phyloP scores from a whole-genome alignment of 2,113 vertebrate species.

The Melozone crissalis region DNA sequence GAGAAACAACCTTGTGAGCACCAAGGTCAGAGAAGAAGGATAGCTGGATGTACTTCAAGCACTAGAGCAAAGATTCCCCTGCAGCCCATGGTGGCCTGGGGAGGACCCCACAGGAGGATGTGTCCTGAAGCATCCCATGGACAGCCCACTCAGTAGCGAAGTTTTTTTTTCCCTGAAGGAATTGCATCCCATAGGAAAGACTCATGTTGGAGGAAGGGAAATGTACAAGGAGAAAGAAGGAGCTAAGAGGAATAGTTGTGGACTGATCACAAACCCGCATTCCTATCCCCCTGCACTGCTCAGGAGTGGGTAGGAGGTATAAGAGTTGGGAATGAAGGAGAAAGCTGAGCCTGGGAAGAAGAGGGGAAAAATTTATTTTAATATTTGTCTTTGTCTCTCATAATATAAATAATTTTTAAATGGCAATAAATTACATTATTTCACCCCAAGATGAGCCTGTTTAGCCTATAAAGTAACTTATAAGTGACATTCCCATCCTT shows the following conservation, averaged over 20 bases:
- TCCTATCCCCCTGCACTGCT: neutral
- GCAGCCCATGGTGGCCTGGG: rapidly evolving
- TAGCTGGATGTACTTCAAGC: rapidly evolving
- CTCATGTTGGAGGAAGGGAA: neutral
- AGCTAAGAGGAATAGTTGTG: neutral
- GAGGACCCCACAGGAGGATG: neutral
- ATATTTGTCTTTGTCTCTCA: neutral
- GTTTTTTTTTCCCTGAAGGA: neutral
- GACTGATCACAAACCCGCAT: neutral
- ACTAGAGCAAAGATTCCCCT: neutral
- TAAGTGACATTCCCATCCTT: neutral
- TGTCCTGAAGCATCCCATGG: neutral
- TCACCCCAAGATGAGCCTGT: neutral
- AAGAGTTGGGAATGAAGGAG: neutral
- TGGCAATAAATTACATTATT: neutral
- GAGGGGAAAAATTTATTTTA: neutral
- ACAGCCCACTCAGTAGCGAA: neutral
- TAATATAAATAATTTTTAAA: neutral
- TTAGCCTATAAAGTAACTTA: neutral
- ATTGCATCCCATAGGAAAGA: neutral
- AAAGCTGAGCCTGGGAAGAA: neutral
- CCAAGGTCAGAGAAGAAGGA: neutral
- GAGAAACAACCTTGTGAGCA: neutral
- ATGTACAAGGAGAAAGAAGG: neutral
- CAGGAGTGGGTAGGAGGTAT: neutral